These are phyloP conservation scores for Belgica antarctica DNA, from an alignment of 2,888 invertebrate genomes.

Conservation along the genomic window DNA sequence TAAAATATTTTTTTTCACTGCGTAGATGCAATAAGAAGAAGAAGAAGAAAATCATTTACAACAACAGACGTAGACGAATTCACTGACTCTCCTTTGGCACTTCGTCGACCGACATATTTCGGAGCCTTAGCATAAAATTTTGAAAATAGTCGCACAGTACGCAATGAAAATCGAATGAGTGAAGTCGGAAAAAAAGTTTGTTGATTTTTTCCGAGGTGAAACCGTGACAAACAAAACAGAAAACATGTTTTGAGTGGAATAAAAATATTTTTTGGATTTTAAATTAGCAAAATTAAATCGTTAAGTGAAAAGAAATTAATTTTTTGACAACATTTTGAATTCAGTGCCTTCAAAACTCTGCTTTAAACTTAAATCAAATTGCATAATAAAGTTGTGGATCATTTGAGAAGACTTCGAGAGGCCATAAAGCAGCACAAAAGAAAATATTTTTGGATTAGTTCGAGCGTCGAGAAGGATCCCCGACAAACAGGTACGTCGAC, in stretches of 20 bases:
- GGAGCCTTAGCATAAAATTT: conserved; percentile 36
- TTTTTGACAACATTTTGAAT: conserved; percentile 11
- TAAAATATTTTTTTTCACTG: not conserved
- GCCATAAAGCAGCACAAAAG: not conserved
- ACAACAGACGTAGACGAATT: conserved; percentile 34
- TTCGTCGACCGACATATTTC: conserved; percentile 19
- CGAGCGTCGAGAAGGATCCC: conserved; percentile 2
- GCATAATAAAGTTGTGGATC: conserved; percentile 6
- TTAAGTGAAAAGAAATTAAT: conserved; percentile 9
- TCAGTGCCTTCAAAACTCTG: conserved; percentile 37
- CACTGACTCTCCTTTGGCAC: conserved; percentile 33
- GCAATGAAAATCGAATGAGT: conserved; percentile 42
- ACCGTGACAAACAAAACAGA: too few relatives aligned
- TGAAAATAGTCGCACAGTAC: conserved; percentile 35
- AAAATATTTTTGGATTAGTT: conserved; percentile 38
- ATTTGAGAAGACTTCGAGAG: not conserved
- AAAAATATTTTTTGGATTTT: conserved; percentile 19
- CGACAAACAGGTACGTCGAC: conserved; percentile 34
- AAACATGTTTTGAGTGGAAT: conserved; percentile 4
- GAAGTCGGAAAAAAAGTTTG: conserved; percentile 22
- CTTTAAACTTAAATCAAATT: conserved; percentile 19
- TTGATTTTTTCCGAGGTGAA: too few relatives aligned
- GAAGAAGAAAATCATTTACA: conserved; percentile 37
- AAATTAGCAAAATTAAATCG: conserved; percentile 12
- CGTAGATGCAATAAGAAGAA: conserved; percentile 35